phyloP scores from a whole-genome alignment of 2,888 invertebrate species.

The Teleogryllus oceanicus region DNA sequence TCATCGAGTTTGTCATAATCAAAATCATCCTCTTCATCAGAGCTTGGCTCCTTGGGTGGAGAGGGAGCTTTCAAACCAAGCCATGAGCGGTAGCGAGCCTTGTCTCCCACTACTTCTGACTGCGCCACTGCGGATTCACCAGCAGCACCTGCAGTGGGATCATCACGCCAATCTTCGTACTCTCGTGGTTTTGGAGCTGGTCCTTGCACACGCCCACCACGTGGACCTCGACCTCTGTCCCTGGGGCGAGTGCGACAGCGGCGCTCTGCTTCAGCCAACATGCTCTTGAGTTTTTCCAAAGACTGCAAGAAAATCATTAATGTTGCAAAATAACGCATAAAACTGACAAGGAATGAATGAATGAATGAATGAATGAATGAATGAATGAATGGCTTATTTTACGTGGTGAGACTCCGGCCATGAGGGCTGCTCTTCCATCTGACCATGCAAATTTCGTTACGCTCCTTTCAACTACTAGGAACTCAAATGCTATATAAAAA shows the following conservation, averaged over 20 bases:
- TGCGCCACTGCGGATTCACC: not conserved
- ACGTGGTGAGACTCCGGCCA: too few species aligned
- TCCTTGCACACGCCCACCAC: not conserved
- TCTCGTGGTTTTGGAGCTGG: not conserved
- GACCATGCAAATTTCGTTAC: too few species aligned
- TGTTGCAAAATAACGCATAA: not conserved
- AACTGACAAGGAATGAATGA: not conserved
- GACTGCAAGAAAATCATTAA: conserved; percentile 47
- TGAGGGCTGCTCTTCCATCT: too few species aligned
- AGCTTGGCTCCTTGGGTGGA: not conserved
- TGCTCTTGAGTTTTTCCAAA: conserved; percentile 49
- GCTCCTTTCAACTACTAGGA: too few species aligned
- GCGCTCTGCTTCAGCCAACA: conserved; percentile 53
- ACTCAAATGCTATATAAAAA: too few species aligned
- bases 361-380: too few species aligned
- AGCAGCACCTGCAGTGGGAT: not conserved
- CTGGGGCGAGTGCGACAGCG: not conserved
- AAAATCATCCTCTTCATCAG: not conserved
- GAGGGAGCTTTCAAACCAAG: not conserved
- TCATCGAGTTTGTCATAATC: not conserved
- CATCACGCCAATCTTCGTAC: conserved; percentile 12
- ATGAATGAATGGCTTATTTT: too few species aligned
- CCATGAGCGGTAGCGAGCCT: not conserved
- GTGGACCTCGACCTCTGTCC: not conserved
- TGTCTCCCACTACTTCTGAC: not conserved